Evolutionary conservation across 2,888 invertebrate species (phyloP), one percentile per base, ranked within the genome.

Genomic region (Orthonychiurus folsomi): DNA sequence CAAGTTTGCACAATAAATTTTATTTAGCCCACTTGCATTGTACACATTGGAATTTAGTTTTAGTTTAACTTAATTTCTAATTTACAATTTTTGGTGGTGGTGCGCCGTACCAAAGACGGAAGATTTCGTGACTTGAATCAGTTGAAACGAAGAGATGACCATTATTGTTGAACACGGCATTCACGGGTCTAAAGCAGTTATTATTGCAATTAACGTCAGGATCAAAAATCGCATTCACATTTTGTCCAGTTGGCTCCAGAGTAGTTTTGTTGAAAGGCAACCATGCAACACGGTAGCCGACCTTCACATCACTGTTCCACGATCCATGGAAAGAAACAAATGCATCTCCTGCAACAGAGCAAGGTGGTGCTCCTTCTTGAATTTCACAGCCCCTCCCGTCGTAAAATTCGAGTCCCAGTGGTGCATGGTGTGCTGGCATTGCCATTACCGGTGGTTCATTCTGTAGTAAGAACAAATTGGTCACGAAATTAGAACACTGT

Each of bases 401-500:
- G 59, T 64, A 67, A 24, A 72, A 72, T 28, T 53, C 48, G 47
- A 72, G 62, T 25, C 68, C 69, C 1, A 72, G 63, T 5, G 71
- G 67, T 21, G 71, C 69, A 50, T 25, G 50, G 50, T 72, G 71
- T 24, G 71, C 69, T n/a, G 69, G 66, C 57, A 72, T 59, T 3
- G 69, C 47, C 0, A 69, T 21, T 1, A 60, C 60, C 9, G 71
- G 71, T 12, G 66, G 69, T 3, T 50, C 59, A 50, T 69, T 71
- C 69, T 71, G 25, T 23, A 15, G 50, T 24, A 37, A 21, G 20
- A 5, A 20, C 52, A 52, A 52, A 52, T n/a, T n/a, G n/a, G n/a
- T n/a, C n/a, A n/a, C n/a, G n/a, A n/a, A n/a, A n/a, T n/a, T n/a
- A n/a, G 23, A 28, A 53, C 25, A n/a, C 26, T 57, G 21, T 50